These are phyloP conservation scores for Babylonia areolata DNA, from an alignment of 1,140 invertebrate genomes.

Conservation along the genomic window DNA sequence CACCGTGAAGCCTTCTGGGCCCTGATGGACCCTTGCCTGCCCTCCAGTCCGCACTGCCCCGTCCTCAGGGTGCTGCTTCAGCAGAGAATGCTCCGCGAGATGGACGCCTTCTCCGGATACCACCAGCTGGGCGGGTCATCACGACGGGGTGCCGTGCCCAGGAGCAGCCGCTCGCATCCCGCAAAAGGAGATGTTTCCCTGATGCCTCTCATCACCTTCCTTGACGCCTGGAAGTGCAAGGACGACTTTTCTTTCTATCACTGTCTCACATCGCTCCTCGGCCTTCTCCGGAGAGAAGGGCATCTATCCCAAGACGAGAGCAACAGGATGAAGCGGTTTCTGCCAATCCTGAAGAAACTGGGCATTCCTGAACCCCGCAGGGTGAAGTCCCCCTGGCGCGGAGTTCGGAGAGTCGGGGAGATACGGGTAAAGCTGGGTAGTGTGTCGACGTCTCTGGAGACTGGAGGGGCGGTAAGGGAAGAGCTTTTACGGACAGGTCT, in stretches of 20 bases:
- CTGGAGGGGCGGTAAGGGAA: neutral
- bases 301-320: neutral
- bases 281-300: neutral
- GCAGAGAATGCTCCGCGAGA: slow-evolving; percentile 18
- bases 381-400: neutral
- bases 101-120: slow-evolving; percentile 20
- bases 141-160: neutral
- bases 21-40: neutral
- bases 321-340: neutral
- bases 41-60: neutral
- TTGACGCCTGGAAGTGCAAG: neutral
- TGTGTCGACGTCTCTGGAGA: neutral
- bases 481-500: neutral
- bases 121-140: neutral
- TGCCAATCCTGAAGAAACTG: neutral
- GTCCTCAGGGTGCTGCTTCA: neutral
- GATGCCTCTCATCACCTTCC: neutral
- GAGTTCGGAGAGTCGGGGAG: slow-evolving; percentile 1
- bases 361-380: neutral
- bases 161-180: neutral
- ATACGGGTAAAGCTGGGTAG: slow-evolving; percentile 1
- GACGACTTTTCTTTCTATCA: neutral
- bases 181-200: neutral
- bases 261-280: neutral
- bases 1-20: slow-evolving; percentile 28